Conservation (phyloP, 2,888 invertebrate species). For the Polyommatus icarus region DNA sequence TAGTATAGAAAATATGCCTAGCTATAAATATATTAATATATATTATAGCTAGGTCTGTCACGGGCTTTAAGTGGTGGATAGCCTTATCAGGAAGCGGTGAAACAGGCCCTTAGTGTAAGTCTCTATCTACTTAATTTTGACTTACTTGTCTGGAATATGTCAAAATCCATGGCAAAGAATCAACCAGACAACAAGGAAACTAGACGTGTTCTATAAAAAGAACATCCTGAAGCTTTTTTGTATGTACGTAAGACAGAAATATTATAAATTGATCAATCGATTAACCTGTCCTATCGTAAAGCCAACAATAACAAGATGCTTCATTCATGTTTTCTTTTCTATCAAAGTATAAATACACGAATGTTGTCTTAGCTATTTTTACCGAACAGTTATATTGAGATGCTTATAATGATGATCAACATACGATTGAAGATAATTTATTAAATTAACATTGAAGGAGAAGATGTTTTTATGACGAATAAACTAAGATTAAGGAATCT, state of each 20-base stretch:
- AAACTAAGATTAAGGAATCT: background rate
- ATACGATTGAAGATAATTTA: background rate
- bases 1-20: too few species aligned
- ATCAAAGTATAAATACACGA: background rate
- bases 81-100: too few species aligned
- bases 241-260: background rate
- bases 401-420: background rate
- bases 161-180: too few species aligned
- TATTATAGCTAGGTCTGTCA: too few species aligned
- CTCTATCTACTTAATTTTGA: too few species aligned
- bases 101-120: too few species aligned
- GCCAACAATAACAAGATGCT: constrained; percentile 11
- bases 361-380: background rate
- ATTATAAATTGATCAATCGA: constrained; percentile 5
- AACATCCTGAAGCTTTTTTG: background rate
- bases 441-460: background rate
- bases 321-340: constrained; percentile 10
- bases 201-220: background rate
- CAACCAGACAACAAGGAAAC: background rate
- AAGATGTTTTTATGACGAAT: background rate
- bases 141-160: too few species aligned
- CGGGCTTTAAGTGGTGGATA: too few species aligned
- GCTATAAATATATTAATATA: too few species aligned
- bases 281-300: background rate
- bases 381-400: background rate